Evolutionary conservation across 1,140 invertebrate genomes (phyloP), one percentile per base, ranked within the genome.

Genomic region (Venustaconcha ellipsiformis): DNA sequence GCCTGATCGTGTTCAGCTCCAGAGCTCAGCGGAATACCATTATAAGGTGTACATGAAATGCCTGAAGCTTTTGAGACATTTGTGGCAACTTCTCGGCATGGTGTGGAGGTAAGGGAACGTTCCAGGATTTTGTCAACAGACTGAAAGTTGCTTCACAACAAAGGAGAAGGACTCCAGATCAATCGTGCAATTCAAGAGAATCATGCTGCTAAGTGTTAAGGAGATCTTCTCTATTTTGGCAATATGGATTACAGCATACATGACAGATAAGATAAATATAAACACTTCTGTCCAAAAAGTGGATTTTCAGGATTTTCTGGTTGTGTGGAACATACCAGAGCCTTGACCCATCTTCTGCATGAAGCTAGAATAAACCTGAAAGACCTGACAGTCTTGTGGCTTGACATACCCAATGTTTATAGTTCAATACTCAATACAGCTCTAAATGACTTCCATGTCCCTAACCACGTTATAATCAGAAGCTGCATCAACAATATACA

Each of bases 311-410:
- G 26, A 30, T 2, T 30, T 30, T 30, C 26, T 30, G 26, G 2
- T 30, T 30, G 26, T 30, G 26, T 30, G 26, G 26, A 30, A 30
- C 26, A 30, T 30, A 30, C 26, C 26, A 30, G 26, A 2, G 4
- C 26, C 1, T 2, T 30, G 26, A 30, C 26, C 26, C 26, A 30
- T 1, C 26, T 30, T 2, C 26, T 30, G 26, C 26, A 30, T 30
- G 26, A 30, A 30, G 26, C 26, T 30, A 30, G 26, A 30, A 30
- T 30, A 30, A 30, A 30, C 37, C 74, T 74, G 56, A 66, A 67
- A 58, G 37, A 72, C 23, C 37, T 65, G 0, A 74, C 77, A 18
- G 78, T 79, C n/a, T 30, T 79, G 65, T 79, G 78, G 78, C 55
- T 72, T 6, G 74, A 79, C 59, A 1, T 72, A 65, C 74, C 69